These are phyloP conservation scores for Amaurobius ferox DNA, from an alignment of 2,888 invertebrate species.

Conservation along the genomic window DNA sequence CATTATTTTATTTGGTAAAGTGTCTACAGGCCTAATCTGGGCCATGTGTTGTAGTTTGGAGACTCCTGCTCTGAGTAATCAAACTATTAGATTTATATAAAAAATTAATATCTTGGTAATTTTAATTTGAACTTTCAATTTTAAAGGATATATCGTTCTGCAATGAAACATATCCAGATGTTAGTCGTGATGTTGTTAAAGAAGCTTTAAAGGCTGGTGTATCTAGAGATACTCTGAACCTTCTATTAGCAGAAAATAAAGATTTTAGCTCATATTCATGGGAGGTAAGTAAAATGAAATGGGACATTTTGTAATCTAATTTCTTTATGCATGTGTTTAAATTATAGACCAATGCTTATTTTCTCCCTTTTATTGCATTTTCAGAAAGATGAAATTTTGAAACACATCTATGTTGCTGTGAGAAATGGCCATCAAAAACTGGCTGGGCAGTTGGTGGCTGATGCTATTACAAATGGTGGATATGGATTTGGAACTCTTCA, in stretches of 20 bases:
- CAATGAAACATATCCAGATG: slow-evolving; percentile 49
- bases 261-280: slow-evolving; percentile 20
- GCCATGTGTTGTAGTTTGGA: no score
- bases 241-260: slow-evolving; percentile 37
- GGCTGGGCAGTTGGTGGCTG: slow-evolving; percentile 77
- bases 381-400: slow-evolving; percentile 66
- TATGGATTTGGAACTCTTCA: slow-evolving; percentile 78
- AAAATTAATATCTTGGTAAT: no score
- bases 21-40: no score
- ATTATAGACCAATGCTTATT: neutral
- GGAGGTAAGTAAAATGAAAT: slow-evolving; percentile 41
- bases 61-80: no score
- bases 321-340: neutral
- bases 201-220: slow-evolving; percentile 64
- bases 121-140: no score
- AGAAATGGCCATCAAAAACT: slow-evolving; percentile 78
- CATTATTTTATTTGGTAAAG: no score
- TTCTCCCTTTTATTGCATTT: neutral
- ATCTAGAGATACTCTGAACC: slow-evolving; percentile 63
- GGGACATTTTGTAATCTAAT: neutral
- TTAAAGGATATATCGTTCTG: slow-evolving; percentile 41
- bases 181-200: slow-evolving; percentile 29
- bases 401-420: slow-evolving; percentile 77
- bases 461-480: slow-evolving; percentile 76
- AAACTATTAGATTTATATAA: no score